phyloP scores from a whole-genome alignment of 2,888 invertebrate genomes.

The Temnothorax ravouxi region DNA sequence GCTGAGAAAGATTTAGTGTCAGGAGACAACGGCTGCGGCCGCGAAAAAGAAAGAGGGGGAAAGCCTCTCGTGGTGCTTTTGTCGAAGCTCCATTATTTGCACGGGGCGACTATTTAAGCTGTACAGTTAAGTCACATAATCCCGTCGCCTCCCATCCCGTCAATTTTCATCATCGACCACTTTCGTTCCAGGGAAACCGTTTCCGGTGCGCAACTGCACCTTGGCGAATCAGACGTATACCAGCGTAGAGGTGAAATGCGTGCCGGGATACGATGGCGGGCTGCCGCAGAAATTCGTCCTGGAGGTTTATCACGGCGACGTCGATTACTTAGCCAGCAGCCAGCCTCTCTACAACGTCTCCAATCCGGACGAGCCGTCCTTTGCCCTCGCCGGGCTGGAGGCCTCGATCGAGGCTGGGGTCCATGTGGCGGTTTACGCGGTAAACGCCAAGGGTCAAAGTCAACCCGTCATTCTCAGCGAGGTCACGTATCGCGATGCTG shows the following conservation, averaged over 20 bases:
- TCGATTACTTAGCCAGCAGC: slow-evolving; percentile 81
- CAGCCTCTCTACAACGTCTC: slow-evolving; percentile 88
- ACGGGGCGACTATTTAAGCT: neutral
- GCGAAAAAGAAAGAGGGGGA: neutral
- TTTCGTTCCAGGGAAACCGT: slow-evolving; percentile 91
- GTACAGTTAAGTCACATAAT: neutral
- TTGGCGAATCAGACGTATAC: slow-evolving; percentile 94
- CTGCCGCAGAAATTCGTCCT: slow-evolving; percentile 95
- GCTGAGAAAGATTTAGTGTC: slow-evolving; percentile 32
- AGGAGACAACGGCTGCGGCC: neutral
- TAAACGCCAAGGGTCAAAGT: slow-evolving; percentile 94
- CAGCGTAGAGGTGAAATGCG: slow-evolving; percentile 93
- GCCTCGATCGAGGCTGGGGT: slow-evolving; percentile 91
- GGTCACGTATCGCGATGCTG: slow-evolving; percentile 93
- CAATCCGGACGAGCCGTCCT: slow-evolving; percentile 90
- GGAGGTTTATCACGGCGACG: slow-evolving; percentile 90
- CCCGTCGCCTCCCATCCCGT: no score
- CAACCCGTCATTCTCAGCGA: slow-evolving; percentile 91
- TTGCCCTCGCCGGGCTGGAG: slow-evolving; percentile 93
- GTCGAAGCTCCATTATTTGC: slow-evolving; percentile 1
- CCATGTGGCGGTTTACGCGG: slow-evolving; percentile 92
- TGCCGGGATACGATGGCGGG: slow-evolving; percentile 95
- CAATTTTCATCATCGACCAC: slow-evolving; percentile 36
- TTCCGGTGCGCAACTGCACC: slow-evolving; percentile 94
- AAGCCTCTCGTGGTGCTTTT: neutral